These are phyloP conservation scores for Epizoanthus ramosus DNA, from an alignment of 92 coral and sea anemone genomes.

Conservation along the genomic window DNA sequence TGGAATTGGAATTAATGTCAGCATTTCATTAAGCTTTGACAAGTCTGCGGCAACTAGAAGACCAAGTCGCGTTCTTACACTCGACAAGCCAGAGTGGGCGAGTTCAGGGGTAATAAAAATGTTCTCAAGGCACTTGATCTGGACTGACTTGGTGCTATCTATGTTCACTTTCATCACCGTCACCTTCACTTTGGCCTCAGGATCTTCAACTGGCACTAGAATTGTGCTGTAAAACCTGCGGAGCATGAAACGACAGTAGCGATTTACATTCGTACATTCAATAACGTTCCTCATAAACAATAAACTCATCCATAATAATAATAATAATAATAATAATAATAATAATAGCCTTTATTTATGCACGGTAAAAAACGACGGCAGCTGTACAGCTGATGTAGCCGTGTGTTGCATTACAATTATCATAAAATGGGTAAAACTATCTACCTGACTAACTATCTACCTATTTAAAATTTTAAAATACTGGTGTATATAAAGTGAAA, in stretches of 20 bases:
- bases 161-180: conserved; percentile 58
- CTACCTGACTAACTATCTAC: no score
- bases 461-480: no score
- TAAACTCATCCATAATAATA: no score
- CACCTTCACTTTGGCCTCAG: conserved; percentile 60
- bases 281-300: no score
- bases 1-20: conserved; percentile 71
- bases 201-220: conserved; percentile 62
- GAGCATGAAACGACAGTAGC: background rate
- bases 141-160: conserved; percentile 51
- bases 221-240: conserved; percentile 72
- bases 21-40: conserved; percentile 33
- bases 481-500: no score
- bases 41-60: conserved; percentile 57
- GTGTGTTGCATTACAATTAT: no score
- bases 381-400: no score
- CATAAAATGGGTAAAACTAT: no score
- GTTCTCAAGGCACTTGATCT: conserved; percentile 54
- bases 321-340: no score
- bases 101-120: conserved; percentile 47
- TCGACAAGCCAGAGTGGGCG: conserved; percentile 50
- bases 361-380: no score
- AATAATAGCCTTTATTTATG: no score
- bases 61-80: conserved; percentile 56
- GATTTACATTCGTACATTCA: background rate